Percentiles rank a stretch among this genome's conserved stretches.
Evolutionary conservation across 2,113 vertebrate genomes (phyloP).

Genomic region (Myanophis thanlyinensis): DNA sequence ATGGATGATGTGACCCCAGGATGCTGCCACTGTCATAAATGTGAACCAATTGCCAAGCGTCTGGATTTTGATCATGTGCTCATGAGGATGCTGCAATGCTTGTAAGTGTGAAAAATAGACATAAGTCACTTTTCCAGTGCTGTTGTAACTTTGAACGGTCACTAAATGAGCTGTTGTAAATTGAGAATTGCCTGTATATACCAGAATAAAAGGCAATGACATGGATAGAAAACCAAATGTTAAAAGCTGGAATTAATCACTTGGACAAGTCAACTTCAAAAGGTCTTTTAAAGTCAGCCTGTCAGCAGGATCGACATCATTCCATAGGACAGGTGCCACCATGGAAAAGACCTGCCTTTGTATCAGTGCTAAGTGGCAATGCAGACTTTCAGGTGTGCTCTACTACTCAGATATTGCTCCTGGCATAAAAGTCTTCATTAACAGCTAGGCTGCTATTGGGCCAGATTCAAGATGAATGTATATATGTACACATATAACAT

Average conservation of each 20-base stretch:
- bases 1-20: too few relatives aligned
- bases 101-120: too few relatives aligned
- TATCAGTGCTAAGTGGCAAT: not conserved
- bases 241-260: not conserved
- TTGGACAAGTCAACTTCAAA: not conserved
- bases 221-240: not conserved
- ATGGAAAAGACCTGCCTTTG: not conserved
- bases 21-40: too few relatives aligned
- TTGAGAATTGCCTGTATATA: not conserved
- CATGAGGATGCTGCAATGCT: too few relatives aligned
- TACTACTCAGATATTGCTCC: not conserved
- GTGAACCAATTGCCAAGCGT: too few relatives aligned
- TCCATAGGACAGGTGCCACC: not conserved
- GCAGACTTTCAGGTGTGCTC: not conserved
- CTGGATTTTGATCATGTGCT: too few relatives aligned
- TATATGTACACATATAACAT: not conserved
- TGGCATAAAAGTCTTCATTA: not conserved
- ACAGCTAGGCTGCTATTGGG: not conserved
- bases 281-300: not conserved
- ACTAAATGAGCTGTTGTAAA: too few relatives aligned
- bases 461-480: not conserved
- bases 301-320: not conserved
- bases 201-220: not conserved
- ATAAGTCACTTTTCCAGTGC: too few relatives aligned
- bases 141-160: too few relatives aligned